Evolutionary conservation across 1,140 invertebrate species (phyloP).

Genomic region (Heterodera schachtii): DNA sequence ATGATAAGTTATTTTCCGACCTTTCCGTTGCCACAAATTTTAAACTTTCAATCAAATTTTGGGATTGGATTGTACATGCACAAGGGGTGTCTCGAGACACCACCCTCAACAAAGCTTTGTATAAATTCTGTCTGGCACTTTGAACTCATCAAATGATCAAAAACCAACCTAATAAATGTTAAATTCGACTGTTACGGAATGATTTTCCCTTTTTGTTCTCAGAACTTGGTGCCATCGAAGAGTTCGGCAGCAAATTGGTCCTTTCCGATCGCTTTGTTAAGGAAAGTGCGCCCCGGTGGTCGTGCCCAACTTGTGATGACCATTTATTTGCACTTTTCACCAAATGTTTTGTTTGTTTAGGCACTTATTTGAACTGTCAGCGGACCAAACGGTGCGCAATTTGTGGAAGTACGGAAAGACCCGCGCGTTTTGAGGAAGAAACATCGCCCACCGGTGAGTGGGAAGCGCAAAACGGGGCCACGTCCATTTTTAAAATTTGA

Average conservation of each 20-base stretch:
- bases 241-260: not conserved
- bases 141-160: not conserved
- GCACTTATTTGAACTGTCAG: slow-evolving; percentile 25
- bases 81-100: too few relatives aligned
- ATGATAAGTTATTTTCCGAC: not conserved
- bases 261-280: not conserved
- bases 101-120: too few relatives aligned
- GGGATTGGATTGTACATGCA: too few relatives aligned
- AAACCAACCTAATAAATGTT: not conserved
- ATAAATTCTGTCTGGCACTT: too few relatives aligned
- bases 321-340: not conserved
- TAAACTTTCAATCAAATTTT: slow-evolving; percentile 13
- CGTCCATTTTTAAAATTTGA: not conserved
- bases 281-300: slow-evolving; percentile 5
- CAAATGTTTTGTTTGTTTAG: slow-evolving; percentile 10
- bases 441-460: not conserved
- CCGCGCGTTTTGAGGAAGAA: slow-evolving; percentile 9
- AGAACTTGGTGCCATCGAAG: not conserved
- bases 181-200: not conserved
- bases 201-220: not conserved
- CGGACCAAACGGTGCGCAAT: slow-evolving; percentile 18
- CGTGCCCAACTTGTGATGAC: slow-evolving; percentile 24
- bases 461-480: too few relatives aligned
- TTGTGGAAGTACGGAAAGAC: slow-evolving; percentile 12
- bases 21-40: not conserved